phyloP scores from a whole-genome alignment of 2,888 invertebrate genomes.

The Gymnocheta viridis region DNA sequence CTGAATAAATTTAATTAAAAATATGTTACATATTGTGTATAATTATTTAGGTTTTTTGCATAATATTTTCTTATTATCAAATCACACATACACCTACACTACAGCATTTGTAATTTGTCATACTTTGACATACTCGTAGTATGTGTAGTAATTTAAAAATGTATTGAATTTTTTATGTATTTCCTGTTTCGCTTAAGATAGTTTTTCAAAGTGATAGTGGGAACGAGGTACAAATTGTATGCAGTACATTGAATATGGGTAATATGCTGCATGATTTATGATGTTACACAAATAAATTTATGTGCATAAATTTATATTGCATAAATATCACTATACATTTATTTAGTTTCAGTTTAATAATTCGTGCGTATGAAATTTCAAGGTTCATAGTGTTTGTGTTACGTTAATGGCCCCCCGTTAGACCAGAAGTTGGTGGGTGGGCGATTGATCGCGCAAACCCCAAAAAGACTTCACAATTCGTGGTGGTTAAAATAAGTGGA shows the following conservation, averaged over 20 bases:
- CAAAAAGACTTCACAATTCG: no score
- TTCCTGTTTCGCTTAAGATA: slow-evolving; percentile 43
- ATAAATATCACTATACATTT: no score
- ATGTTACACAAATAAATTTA: no score
- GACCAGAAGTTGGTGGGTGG: no score
- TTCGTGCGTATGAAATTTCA: no score
- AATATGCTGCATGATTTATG: background rate
- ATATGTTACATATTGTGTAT: slow-evolving; percentile 40
- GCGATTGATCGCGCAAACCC: no score
- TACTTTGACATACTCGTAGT: slow-evolving; percentile 13
- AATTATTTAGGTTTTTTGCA: slow-evolving; percentile 54
- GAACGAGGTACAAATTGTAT: slow-evolving; percentile 18
- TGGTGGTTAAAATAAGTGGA: no score
- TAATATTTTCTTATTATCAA: slow-evolving; percentile 1
- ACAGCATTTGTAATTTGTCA: slow-evolving; percentile 10
- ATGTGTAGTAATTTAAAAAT: slow-evolving; percentile 35
- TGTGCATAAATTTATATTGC: no score
- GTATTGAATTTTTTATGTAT: slow-evolving; percentile 1
- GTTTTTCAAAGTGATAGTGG: slow-evolving; percentile 9
- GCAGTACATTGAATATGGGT: slow-evolving; percentile 14
- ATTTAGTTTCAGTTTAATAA: no score
- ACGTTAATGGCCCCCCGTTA: no score
- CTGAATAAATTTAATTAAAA: slow-evolving; percentile 48
- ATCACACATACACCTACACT: background rate
- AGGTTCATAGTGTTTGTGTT: no score